Evolutionary conservation across 2,113 vertebrate species (phyloP), one percentile per base, ranked within the genome.

Genomic region (Phyllopteryx taeniolatus): DNA sequence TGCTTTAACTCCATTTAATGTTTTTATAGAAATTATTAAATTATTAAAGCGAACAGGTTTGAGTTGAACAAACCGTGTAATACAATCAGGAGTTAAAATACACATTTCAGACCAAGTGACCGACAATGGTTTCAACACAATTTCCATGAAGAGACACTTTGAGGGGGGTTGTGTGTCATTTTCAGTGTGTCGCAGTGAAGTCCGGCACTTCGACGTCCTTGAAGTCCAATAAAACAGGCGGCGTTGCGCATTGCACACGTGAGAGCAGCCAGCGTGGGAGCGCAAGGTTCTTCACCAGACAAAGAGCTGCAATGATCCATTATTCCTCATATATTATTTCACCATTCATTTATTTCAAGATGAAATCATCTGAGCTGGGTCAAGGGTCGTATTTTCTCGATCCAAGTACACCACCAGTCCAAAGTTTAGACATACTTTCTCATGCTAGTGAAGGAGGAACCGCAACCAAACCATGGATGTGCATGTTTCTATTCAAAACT

Each of bases 231-330:
- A 9, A 62, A 35, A 62, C 2, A 10, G 8, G 51, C 2, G 51
- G 9, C 20, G 14, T n/a, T n/a, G 51, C 51, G 7, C 20, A 54
- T n/a, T 20, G 17, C 60, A 10, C 60, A 1, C 60, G 13, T 35
- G 60, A 39, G 60, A 42, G 60, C 35, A 35, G 33, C 60, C 60
- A 19, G 60, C 19, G 60, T 62, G 60, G 49, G 3, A 15, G 13
- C 49, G 22, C 47, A 70, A 71, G 54, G 14, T 51, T 72, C 61
- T 82, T 53, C 46, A 67, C 6, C 10, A 66, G 56, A 59, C 43
- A 59, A 68, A 70, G 70, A 65, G 39, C 33, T 19, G 8, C 64
- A 44, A 4, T 63, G 56, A 78, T 44, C 51, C 59, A 42, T 63
- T 22, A 22, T 39, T 68, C 47, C 59, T 73, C 60, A 8, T 19